Evolutionary conservation across 2,888 invertebrate species (phyloP).

Genomic region (Tipula confusa): DNA sequence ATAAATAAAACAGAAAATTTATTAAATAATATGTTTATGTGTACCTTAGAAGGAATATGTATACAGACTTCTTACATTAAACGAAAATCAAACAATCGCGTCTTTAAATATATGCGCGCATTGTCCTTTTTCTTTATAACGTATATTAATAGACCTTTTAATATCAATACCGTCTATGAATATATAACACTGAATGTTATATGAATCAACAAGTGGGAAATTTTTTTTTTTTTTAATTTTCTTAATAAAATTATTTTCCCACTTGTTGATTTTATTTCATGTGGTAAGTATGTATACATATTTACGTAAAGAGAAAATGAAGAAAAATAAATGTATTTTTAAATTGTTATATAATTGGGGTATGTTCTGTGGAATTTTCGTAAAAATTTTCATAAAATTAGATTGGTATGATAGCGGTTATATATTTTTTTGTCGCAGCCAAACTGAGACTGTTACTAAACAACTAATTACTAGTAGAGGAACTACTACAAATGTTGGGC

Average conservation of each 20-base stretch:
- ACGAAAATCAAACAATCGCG: not conserved
- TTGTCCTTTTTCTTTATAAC: not conserved
- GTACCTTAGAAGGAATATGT: slow-evolving; percentile 15
- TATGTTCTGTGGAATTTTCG: not conserved
- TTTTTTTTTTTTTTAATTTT: not conserved
- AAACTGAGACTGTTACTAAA: no score
- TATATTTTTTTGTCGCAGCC: no score
- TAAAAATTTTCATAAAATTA: not conserved
- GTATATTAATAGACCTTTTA: not conserved
- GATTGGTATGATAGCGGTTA: not conserved
- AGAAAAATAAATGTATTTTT: not conserved
- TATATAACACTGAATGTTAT: not conserved
- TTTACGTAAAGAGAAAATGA: not conserved
- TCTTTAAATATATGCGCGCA: not conserved
- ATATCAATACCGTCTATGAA: not conserved
- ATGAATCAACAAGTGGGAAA: slow-evolving; percentile 8
- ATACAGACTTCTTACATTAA: no score
- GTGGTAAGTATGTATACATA: not conserved
- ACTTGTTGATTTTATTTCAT: not conserved
- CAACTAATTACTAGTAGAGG: no score
- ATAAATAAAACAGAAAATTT: not conserved
- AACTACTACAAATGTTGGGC: no score
- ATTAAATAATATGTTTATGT: not conserved
- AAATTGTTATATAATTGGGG: not conserved
- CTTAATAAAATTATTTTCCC: not conserved